phyloP scores from a whole-genome alignment of 2,113 vertebrate species.

The Eurystomus gularis region DNA sequence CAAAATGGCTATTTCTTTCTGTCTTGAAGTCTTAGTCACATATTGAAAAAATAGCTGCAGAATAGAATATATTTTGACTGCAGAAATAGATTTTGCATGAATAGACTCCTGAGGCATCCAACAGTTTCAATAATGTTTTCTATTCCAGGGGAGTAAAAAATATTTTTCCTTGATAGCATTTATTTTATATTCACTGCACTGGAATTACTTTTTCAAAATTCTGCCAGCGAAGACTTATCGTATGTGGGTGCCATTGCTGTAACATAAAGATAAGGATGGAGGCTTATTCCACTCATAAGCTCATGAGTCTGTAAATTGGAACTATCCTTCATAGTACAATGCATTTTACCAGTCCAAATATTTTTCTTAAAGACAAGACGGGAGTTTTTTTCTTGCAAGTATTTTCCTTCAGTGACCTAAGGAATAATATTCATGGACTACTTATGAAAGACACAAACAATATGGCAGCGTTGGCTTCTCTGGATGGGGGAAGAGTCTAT shows the following conservation, averaged over 20 bases:
- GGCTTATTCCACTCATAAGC: constrained; percentile 75
- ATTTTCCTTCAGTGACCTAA: constrained; percentile 50
- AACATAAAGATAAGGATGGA: constrained; percentile 81
- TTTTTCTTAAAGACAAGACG: constrained; percentile 72
- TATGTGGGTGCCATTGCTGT: constrained; percentile 78
- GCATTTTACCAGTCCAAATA: constrained; percentile 70
- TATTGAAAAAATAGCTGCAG: constrained; percentile 68
- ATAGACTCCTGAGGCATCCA: constrained; percentile 77
- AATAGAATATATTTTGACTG: constrained; percentile 77
- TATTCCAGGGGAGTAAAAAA: constrained; percentile 76
- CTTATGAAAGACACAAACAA: constrained; percentile 32
- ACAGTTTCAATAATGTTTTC: constrained; percentile 81
- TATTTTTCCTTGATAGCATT: constrained; percentile 81
- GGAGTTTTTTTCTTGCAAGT: constrained; percentile 55
- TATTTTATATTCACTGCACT: constrained; percentile 78
- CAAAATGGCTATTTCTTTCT: constrained; percentile 69
- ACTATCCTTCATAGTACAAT: constrained; percentile 78
- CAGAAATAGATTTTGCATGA: constrained; percentile 77
- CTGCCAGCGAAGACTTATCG: constrained; percentile 80
- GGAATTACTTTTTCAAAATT: constrained; percentile 81
- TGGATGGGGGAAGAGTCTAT: background rate
- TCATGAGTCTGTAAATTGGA: constrained; percentile 78
- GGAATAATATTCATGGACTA: constrained; percentile 38
- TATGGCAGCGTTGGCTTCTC: background rate
- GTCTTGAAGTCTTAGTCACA: constrained; percentile 62